Evolutionary conservation across 2,113 vertebrate species (phyloP).

Genomic region (Camelus bactrianus): DNA sequence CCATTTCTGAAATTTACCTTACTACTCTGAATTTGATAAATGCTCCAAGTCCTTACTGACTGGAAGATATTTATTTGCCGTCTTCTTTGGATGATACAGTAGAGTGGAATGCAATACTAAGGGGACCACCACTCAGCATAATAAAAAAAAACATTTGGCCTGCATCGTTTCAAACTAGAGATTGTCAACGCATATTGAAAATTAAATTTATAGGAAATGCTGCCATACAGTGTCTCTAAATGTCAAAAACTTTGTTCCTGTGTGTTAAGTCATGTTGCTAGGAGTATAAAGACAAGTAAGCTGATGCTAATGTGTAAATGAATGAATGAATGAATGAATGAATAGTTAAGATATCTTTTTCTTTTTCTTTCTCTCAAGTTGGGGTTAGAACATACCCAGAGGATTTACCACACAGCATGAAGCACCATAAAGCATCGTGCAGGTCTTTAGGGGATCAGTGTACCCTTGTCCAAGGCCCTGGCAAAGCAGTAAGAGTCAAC

Average conservation of each 20-base stretch:
- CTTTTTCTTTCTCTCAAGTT: background rate
- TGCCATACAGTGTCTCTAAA: background rate
- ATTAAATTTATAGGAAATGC: conserved; percentile 1
- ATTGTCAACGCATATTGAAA: background rate
- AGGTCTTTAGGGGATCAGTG: background rate
- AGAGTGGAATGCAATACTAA: background rate
- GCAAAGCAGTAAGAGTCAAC: background rate
- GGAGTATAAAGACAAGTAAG: background rate
- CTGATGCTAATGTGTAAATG: background rate
- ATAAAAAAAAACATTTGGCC: background rate
- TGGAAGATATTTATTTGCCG: conserved; percentile 51
- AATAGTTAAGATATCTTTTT: background rate
- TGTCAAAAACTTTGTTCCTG: background rate
- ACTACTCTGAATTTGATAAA: conserved; percentile 50
- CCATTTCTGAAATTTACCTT: conserved; percentile 70
- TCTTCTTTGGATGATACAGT: conserved; percentile 49
- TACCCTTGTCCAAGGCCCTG: background rate
- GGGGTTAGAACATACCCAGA: background rate
- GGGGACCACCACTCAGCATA: background rate
- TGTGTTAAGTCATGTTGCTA: background rate
- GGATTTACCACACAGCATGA: background rate
- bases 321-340: background rate
- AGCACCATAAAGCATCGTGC: background rate
- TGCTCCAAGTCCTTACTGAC: conserved; percentile 4
- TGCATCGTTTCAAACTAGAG: background rate